phyloP scores from a whole-genome alignment of 2,888 invertebrate genomes.

The Brachycybe producta region DNA sequence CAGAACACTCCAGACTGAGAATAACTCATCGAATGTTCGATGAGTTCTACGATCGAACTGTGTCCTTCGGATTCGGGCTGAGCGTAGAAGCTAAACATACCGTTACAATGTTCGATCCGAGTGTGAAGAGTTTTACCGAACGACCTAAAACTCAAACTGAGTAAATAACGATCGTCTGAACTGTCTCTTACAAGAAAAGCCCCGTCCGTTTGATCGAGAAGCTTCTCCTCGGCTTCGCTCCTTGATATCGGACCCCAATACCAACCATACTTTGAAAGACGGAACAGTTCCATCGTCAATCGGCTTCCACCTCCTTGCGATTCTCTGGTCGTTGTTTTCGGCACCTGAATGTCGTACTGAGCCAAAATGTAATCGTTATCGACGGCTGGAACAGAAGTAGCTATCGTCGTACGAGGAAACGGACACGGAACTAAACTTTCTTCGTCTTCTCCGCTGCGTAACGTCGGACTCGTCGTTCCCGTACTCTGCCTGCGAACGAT shows the following conservation, averaged over 20 bases:
- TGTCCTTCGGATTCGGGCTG: constrained; percentile 42
- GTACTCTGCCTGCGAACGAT: too few species aligned
- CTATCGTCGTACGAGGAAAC: too few species aligned
- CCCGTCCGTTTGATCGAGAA: constrained; percentile 56
- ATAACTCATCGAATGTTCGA: constrained; percentile 56
- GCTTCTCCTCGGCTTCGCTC: constrained; percentile 54
- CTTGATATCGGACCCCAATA: constrained; percentile 69
- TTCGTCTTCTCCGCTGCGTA: too few species aligned
- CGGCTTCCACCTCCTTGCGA: constrained; percentile 27
- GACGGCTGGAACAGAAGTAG: too few species aligned
- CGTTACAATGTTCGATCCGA: constrained; percentile 56
- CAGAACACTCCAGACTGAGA: constrained; percentile 58
- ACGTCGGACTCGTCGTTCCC: too few species aligned
- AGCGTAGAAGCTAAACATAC: constrained; percentile 43
- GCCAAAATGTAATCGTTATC: too few species aligned
- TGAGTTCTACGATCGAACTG: constrained; percentile 53
- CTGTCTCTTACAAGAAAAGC: constrained; percentile 67
- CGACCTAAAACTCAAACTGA: constrained; percentile 57
- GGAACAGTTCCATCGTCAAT: constrained; percentile 38
- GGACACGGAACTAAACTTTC: too few species aligned
- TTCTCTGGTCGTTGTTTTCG: too few species aligned
- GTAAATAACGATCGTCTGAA: constrained; percentile 52
- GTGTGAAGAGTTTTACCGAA: constrained; percentile 56
- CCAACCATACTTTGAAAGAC: constrained; percentile 46
- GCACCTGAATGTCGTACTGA: too few species aligned